phyloP scores from a whole-genome alignment of 2,888 invertebrate species.

The Cantharis rustica region DNA sequence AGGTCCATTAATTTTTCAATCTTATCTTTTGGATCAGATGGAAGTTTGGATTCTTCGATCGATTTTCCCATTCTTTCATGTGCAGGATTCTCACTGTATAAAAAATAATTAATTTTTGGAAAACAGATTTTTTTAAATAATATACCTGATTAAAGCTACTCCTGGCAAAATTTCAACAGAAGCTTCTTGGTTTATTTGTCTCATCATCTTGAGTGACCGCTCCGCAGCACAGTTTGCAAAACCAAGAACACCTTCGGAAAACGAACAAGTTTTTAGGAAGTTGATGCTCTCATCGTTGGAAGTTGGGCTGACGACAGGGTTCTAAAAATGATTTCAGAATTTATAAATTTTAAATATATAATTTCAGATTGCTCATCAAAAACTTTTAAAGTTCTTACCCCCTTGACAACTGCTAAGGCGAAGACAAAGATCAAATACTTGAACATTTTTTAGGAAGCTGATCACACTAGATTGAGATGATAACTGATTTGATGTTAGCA shows the following conservation, averaged over 20 bases:
- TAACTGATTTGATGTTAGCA: constrained; percentile 4
- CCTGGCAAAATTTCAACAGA: constrained; percentile 64
- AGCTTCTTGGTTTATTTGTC: constrained; percentile 61
- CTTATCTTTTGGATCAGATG: constrained; percentile 59
- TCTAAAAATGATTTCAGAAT: background rate
- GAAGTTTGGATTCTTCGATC: constrained; percentile 47
- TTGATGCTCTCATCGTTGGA: background rate
- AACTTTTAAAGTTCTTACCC: background rate
- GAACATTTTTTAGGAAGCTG: background rate
- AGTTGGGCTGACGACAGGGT: background rate
- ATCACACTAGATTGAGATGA: background rate
- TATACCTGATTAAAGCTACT: constrained; percentile 61
- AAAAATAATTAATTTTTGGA: constrained; percentile 4
- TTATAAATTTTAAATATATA: too few relatives aligned
- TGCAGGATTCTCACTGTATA: constrained; percentile 29
- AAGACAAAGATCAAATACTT: background rate
- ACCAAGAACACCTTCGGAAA: constrained; percentile 4
- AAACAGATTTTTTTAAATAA: background rate
- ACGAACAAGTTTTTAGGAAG: constrained; percentile 4
- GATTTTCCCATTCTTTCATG: constrained; percentile 33
- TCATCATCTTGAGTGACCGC: constrained; percentile 63
- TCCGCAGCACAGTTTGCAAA: constrained; percentile 60
- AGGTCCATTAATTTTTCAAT: constrained; percentile 61
- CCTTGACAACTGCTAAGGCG: background rate
- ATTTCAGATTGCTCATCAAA: background rate